Conservation (phyloP, 2,888 invertebrate genomes). For the Acrobasis consociella region DNA sequence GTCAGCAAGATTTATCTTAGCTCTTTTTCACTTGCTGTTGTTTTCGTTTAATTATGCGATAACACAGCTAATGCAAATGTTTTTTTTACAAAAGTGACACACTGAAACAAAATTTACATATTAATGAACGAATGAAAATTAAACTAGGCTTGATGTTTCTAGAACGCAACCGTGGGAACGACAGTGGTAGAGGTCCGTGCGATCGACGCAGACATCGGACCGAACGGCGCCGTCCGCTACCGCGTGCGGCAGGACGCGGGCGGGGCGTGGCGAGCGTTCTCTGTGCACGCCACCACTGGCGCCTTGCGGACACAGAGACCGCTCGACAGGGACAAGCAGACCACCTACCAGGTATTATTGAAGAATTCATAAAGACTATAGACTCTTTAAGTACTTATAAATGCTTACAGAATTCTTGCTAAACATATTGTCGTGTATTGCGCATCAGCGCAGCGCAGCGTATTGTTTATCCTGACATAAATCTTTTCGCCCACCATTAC, state of each 20-base stretch:
- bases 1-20: too few relatives aligned
- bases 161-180: conserved; percentile 94
- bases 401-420: too few relatives aligned
- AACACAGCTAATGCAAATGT: too few relatives aligned
- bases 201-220: conserved; percentile 93
- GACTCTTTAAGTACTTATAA: too few relatives aligned
- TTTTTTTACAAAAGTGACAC: too few relatives aligned
- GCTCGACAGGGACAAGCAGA: conserved; percentile 92
- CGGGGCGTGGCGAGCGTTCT: conserved; percentile 92
- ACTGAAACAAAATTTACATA: too few relatives aligned
- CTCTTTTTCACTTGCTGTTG: too few relatives aligned
- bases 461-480: too few relatives aligned
- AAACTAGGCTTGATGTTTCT: conserved; percentile 21
- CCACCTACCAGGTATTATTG: conserved; percentile 89
- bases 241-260: conserved; percentile 90
- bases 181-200: conserved; percentile 91
- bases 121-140: neutral
- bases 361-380: neutral
- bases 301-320: conserved; percentile 87
- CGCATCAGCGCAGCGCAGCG: too few relatives aligned
- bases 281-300: conserved; percentile 90
- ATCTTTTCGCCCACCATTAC: too few relatives aligned
- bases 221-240: conserved; percentile 95
- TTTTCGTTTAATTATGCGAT: too few relatives aligned
- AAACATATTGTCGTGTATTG: too few relatives aligned